Conservation (phyloP, 2,888 invertebrate genomes). For the Callyntrura guangdongensis region DNA sequence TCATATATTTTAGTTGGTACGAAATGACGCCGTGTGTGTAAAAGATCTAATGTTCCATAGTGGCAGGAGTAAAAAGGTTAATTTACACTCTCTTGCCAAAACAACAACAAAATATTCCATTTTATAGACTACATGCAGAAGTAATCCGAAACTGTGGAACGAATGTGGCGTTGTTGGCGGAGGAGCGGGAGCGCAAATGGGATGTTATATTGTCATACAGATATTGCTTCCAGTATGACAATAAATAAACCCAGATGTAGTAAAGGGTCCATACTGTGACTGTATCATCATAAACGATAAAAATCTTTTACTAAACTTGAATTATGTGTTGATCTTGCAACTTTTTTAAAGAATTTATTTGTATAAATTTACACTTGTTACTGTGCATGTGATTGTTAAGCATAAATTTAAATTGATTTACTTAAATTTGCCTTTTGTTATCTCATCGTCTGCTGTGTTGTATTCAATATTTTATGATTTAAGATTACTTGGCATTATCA, state of each 20-base stretch:
- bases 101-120: conserved; percentile 34
- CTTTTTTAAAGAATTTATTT: no score
- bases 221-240: background rate
- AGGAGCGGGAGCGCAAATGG: background rate
- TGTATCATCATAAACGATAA: no score
- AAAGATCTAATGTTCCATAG: background rate
- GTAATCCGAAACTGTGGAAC: background rate
- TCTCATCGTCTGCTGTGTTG: no score
- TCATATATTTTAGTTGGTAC: background rate
- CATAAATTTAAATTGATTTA: no score
- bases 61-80: conserved; percentile 12
- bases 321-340: no score
- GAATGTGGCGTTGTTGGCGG: conserved; percentile 1
- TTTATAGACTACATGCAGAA: conserved; percentile 18
- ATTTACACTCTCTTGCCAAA: conserved; percentile 62
- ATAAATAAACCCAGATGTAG: conserved; percentile 4
- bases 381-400: no score
- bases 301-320: no score
- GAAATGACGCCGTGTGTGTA: background rate
- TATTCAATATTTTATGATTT: no score
- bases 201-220: background rate
- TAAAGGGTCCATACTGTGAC: no score
- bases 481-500: no score
- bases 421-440: no score
- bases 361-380: no score